phyloP scores from a whole-genome alignment of 2,797 vertebrate species.

The Liasis olivaceus region DNA sequence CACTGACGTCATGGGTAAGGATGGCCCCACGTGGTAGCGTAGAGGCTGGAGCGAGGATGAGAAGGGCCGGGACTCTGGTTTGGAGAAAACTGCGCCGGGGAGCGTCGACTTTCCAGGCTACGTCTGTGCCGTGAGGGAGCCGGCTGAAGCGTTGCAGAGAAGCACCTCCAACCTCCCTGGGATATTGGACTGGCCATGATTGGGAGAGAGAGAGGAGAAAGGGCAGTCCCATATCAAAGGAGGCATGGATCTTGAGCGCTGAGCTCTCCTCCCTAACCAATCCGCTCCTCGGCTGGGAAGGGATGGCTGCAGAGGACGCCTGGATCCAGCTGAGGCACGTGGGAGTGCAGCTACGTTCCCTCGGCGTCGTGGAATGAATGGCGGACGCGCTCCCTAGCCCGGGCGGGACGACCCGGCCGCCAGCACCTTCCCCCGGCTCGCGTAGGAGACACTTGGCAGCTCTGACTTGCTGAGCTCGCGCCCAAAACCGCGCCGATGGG shows the following conservation, averaged over 20 bases:
- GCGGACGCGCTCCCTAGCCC: not conserved
- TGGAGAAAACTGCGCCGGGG: not conserved
- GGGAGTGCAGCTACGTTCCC: not conserved
- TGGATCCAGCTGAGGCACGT: not conserved
- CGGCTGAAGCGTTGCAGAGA: not conserved
- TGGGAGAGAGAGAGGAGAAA: not conserved
- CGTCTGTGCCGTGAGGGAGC: not conserved
- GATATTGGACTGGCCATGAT: not conserved
- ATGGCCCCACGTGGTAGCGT: not conserved
- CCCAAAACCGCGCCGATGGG: not conserved
- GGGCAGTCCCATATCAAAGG: not conserved
- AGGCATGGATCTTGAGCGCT: not conserved
- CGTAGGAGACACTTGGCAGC: not conserved
- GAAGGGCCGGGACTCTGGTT: not conserved
- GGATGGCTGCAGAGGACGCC: not conserved
- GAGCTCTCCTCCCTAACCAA: not conserved
- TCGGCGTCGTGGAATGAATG: not conserved
- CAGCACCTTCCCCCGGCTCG: accelerated
- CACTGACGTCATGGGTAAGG: not conserved
- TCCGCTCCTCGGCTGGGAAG: too few relatives aligned
- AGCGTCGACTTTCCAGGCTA: not conserved
- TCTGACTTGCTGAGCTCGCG: not conserved
- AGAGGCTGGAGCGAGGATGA: not conserved
- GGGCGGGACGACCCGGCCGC: too few relatives aligned
- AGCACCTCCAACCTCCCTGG: not conserved